Base-by-base conservation (phyloP, 2,797 vertebrate species). In the Syndactyla subalaris region DNA sequence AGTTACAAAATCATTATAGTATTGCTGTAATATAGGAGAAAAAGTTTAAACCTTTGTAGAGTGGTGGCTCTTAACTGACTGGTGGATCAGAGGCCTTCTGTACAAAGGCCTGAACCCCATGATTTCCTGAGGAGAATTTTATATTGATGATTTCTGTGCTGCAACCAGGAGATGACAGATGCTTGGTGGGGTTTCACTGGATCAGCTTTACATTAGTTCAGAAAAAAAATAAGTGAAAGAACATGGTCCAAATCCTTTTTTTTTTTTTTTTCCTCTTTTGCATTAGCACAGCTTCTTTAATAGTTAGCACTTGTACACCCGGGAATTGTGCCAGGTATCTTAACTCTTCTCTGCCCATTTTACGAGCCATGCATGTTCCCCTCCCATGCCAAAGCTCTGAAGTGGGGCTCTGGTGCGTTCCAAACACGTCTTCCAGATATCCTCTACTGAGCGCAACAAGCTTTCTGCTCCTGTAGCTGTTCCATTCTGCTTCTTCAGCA, bases 401-500 rank as follows among this genome's bases (percentile, higher is more conserved):
- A 91, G 39, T 0, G 51, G 41, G 43, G 9, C 17, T 70, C 45
- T 95, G 52, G 19, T 27, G 41, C 75, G 34, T 49, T 90, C 88
- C 63, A 87, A 66, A 79, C 38, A 39, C 1, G 1, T 63, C 66
- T 78, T 92, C 73, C 49, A 88, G 38, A 88, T 73, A 75, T 0
- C 10, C 41, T 27, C 4, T 83, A 73, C 49, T 75, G 46, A 89
- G 65, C 16, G 32, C 48, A 79, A 84, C 5, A 4, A 81, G 39
- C 10, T 76, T 88, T 86, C 51, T 84, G 70, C 55, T 85, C 8
- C 55, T 55, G 11, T 41, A 62, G n/a, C 32, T 63, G 19, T 70
- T 34, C 45, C 34, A 5, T 79, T 96, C 67, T 93, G 80, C 84
- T 92, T 59, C 74, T 87, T 95, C 90, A 96, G 84, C 86, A 85